Evolutionary conservation across 2,113 vertebrate species (phyloP), one percentile per base, ranked within the genome.

Genomic region (Sceloporus tristichus): DNA sequence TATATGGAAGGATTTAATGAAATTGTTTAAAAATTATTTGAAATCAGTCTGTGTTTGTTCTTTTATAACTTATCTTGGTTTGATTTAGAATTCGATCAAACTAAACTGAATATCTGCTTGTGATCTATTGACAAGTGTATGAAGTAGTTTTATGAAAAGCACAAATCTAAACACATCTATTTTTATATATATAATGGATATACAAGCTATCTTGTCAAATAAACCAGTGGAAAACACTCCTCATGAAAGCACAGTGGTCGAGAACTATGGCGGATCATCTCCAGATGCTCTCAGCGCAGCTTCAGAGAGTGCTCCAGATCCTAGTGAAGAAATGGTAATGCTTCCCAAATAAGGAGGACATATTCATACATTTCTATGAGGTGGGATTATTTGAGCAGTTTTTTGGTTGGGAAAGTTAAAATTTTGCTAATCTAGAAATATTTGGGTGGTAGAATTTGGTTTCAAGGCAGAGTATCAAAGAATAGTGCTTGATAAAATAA

Each of bases 201-300:
- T 40, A 91, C 97, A 98, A 92, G 98, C 98, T 84, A 96, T 98
- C 89, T 98, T 97, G 80, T 93, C 94, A 86, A 88, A 95, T 86
- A 97, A 95, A 40, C 95, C 95, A 83, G 93, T 96, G 65, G 98
- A 98, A 93, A 97, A 93, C 81, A 93, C 94, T 76, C 95, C 92
- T 0, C 96, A 97, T 83, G 96, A 97, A 90, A 91, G 95, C 91
- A 34, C 88, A 93, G 90, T 94, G 78, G 92, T 88, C 75, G 97
- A 97, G 83, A 97, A 96, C 87, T 97, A 97, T 85, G 98, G 96
- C 21, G 97, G 96, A 59, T 96, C 95, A 59, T 99, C 99, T 88
- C 98, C 98, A 29, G 99, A 99, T 91, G 98, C 97, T 0, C 93
- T 98, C 92, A 99, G 99, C n/a, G 98, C 98, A 27, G 95, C 98